Conservation (phyloP, 37 sponge, comb jelly and placozoan species). For the Geodia barretti region DNA sequence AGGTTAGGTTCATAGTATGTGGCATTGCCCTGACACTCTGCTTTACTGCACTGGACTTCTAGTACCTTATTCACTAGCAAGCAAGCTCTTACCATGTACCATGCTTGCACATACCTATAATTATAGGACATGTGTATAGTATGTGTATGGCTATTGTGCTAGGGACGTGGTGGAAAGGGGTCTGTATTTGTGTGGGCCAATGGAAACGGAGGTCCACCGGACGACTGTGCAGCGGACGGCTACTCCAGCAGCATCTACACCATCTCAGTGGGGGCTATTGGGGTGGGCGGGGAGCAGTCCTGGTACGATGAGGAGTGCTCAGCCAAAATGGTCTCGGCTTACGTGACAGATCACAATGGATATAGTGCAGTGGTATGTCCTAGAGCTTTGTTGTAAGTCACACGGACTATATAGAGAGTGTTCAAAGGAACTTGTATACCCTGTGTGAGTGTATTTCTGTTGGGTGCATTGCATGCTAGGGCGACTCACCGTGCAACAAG, state of each 20-base stretch:
- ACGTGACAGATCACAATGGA: slow-evolving; percentile 1
- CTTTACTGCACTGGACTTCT: too few relatives aligned
- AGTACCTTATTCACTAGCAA: too few relatives aligned
- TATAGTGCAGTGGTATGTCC: not conserved
- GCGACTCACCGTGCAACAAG: not conserved
- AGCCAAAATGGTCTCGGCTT: slow-evolving; percentile 79
- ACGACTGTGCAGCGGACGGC: slow-evolving; percentile 93
- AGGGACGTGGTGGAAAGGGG: slow-evolving; percentile 88
- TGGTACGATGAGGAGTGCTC: slow-evolving; percentile 91
- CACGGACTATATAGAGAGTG: too few relatives aligned
- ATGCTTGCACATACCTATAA: not conserved
- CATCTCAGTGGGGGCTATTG: slow-evolving; percentile 79
- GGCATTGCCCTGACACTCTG: too few relatives aligned
- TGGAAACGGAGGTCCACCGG: slow-evolving; percentile 85
- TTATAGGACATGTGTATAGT: not conserved
- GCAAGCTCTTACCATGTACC: too few relatives aligned
- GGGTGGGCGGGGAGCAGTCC: slow-evolving; percentile 53
- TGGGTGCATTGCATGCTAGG: not conserved
- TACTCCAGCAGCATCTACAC: slow-evolving; percentile 89
- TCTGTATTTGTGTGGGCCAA: slow-evolving; percentile 95
- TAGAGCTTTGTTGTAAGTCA: too few relatives aligned
- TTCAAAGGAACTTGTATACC: too few relatives aligned
- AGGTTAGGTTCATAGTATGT: too few relatives aligned
- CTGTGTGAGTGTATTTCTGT: not conserved
- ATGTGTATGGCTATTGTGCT: not conserved